These are phyloP conservation scores for Apostichopus leukothele DNA, from an alignment of 53 echinoderm and acorn worm species.

Conservation along the genomic window DNA sequence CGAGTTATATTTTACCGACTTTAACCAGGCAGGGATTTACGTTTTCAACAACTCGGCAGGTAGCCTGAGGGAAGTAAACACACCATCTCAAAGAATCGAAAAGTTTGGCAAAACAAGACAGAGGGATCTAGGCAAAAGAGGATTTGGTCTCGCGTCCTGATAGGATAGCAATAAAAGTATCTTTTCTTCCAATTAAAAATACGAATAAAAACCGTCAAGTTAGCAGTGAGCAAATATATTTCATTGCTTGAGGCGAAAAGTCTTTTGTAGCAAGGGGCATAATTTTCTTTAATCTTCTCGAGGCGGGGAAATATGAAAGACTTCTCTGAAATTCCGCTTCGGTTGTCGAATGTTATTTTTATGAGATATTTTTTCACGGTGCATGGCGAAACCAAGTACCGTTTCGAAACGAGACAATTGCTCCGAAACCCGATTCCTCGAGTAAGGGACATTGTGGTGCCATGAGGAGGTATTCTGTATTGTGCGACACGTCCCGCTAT, in stretches of 20 bases:
- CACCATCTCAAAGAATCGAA: conserved; percentile 11
- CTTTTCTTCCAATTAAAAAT: conserved; percentile 39
- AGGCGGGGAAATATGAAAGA: conserved; percentile 28
- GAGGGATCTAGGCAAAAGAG: background rate
- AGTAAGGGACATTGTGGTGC: conserved; percentile 43
- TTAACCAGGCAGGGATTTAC: conserved; percentile 47
- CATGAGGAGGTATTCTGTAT: conserved; percentile 25
- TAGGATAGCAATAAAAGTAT: conserved; percentile 44
- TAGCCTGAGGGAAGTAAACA: conserved; percentile 44
- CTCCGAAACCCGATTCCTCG: conserved; percentile 35
- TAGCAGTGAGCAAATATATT: conserved; percentile 45
- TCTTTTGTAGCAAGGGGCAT: conserved; percentile 27
- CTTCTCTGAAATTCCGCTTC: conserved; percentile 33
- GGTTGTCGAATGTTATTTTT: conserved; percentile 25
- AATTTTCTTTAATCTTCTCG: conserved; percentile 13
- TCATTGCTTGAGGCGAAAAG: conserved; percentile 13
- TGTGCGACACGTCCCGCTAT: conserved; percentile 34
- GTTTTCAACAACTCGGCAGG: conserved; percentile 47
- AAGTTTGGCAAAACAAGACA: conserved; percentile 31
- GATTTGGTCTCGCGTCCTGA: conserved; percentile 37
- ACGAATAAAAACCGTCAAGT: conserved; percentile 10
- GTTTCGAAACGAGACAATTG: conserved; percentile 32
- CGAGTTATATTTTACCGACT: conserved; percentile 22
- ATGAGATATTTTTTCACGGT: conserved; percentile 40
- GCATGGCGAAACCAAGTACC: conserved; percentile 49